Base-by-base conservation (phyloP, 2,797 vertebrate genomes). In the Sternarchorhynchus goeldii region DNA sequence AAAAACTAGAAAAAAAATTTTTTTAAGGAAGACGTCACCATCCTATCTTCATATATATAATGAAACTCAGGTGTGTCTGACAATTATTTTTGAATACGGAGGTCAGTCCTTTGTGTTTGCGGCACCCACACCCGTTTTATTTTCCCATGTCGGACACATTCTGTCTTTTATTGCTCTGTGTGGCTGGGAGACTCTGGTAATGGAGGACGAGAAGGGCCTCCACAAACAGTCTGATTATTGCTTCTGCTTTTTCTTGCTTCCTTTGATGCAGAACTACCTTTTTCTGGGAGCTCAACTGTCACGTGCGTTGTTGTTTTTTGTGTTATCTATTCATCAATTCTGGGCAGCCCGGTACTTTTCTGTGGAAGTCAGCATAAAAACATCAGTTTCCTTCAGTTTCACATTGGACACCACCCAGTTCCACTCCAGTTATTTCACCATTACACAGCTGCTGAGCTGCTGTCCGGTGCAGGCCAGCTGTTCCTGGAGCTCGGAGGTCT, bases 391-490 rank as follows among this genome's bases (percentile, higher is more conserved):
- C 41, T n/a, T 68, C 50, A 21, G 39, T 25, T 39, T 69, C 53
- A 6, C 63, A 55, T 16, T 76, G 17, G 57, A 58, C 45, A 56
- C 25, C 59, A 12, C 50, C 60, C 18, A 65, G 36, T 20, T 53
- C 31, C 6, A 41, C 58, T 55, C 29, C 70, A 59, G 8, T 89
- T 88, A 94, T 84, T 97, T 97, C 76, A 98, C 97, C 91, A 97
- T 92, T 81, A 98, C 96, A 0, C 94, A 96, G 72, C 93, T 96
- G 71, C 94, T 94, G 83, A 94, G 91, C 88, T 91, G 91, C 64
- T 86, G 90, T 36, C 87, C 84, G 6, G 84, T 59, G 83, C 87
- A 81, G 77, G 87, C 80, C 81, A 91, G 34, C 75, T 92, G 53
- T 75, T 92, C 91, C 89, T 92, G 92, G 85, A 90, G 70, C 82